Conservation (phyloP, 2,888 invertebrate species). For the Hemaris fuciformis region DNA sequence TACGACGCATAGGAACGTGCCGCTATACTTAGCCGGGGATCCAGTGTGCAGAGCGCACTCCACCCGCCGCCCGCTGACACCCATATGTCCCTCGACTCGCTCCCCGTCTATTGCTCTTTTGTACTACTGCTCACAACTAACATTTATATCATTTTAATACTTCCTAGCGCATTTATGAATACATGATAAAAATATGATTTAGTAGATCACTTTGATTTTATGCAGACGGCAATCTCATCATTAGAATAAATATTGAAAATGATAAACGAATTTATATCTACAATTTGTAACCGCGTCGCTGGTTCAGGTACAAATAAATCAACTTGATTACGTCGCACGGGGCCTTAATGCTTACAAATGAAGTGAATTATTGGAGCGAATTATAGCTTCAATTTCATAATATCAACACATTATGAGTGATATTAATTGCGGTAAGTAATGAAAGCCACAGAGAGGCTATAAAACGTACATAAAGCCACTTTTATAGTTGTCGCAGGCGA, state of each 20-base stretch:
- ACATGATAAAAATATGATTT: neutral
- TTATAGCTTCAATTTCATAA: neutral
- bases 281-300: neutral
- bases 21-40: slow-evolving; percentile 10
- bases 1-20: slow-evolving; percentile 40
- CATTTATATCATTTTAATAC: neutral
- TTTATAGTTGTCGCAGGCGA: slow-evolving; percentile 34
- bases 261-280: neutral
- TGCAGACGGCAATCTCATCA: no score
- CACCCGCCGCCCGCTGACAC: neutral
- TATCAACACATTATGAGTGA: slow-evolving; percentile 12
- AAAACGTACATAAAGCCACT: slow-evolving; percentile 36
- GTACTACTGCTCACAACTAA: neutral
- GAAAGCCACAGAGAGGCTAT: slow-evolving; percentile 24
- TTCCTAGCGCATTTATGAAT: neutral
- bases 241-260: neutral
- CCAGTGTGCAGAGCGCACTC: neutral
- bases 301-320: neutral
- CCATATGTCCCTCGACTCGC: neutral
- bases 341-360: slow-evolving; percentile 2
- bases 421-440: slow-evolving; percentile 31
- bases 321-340: slow-evolving; percentile 2
- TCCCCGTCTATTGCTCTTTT: neutral
- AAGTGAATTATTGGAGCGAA: slow-evolving; percentile 4
- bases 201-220: no score